These are phyloP conservation scores for Yoshiicerus persimilis DNA, from an alignment of 1,140 invertebrate species.

Conservation along the genomic window DNA sequence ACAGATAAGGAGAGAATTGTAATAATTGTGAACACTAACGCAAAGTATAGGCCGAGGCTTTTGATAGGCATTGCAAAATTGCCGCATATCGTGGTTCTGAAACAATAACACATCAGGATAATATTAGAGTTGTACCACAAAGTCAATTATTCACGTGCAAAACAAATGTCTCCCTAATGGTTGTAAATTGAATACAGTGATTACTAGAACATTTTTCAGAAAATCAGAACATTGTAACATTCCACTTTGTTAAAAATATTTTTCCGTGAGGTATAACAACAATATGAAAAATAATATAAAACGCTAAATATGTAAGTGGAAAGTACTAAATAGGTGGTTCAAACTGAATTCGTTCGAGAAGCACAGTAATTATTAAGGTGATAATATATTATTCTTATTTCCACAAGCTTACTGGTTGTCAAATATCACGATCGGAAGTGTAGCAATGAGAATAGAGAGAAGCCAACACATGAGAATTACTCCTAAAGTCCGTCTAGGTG, in stretches of 20 bases:
- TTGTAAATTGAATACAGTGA: neutral
- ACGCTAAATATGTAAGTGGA: too few species aligned
- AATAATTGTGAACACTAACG: constrained; percentile 39
- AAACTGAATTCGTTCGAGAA: too few species aligned
- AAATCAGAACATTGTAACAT: too few species aligned
- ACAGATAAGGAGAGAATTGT: constrained; percentile 31
- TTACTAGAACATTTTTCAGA: too few species aligned
- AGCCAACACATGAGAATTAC: constrained; percentile 37
- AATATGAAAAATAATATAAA: too few species aligned
- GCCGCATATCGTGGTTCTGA: constrained; percentile 27
- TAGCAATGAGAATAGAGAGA: constrained; percentile 31
- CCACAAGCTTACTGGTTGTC: constrained; percentile 33
- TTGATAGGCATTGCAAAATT: constrained; percentile 30
- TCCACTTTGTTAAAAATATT: too few species aligned
- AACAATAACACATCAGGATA: neutral
- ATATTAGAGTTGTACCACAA: neutral
- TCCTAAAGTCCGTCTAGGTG: constrained; percentile 11
- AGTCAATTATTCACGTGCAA: neutral
- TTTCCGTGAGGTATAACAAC: too few species aligned
- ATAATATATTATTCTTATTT: too few species aligned
- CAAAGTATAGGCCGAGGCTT: constrained; percentile 33
- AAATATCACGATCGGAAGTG: constrained; percentile 37
- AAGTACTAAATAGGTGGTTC: neutral
- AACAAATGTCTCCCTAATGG: neutral
- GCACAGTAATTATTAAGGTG: neutral